Conservation (phyloP, 2,113 vertebrate genomes). For the Rhinoptilus africanus region DNA sequence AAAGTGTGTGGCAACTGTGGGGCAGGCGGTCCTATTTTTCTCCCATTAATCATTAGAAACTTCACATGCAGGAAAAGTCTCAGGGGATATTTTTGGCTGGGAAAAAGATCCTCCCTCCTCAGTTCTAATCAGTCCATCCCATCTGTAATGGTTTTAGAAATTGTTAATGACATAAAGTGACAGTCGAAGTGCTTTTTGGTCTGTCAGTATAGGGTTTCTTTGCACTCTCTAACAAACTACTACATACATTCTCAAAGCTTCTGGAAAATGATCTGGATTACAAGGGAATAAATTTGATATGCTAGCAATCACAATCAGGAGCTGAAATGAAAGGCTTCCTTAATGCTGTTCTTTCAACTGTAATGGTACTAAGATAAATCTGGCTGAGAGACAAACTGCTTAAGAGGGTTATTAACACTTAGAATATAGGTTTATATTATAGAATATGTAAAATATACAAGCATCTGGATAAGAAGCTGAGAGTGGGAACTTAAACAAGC, state of each 20-base stretch:
- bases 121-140: constrained; percentile 79
- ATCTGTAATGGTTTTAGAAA: constrained; percentile 85
- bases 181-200: constrained; percentile 78
- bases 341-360: constrained; percentile 72
- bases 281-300: constrained; percentile 78
- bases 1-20: constrained; percentile 60
- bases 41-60: constrained; percentile 79
- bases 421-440: constrained; percentile 50
- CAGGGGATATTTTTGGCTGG: constrained; percentile 80
- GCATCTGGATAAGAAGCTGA: constrained; percentile 53
- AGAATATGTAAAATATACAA: constrained; percentile 62
- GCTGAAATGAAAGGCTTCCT: constrained; percentile 75
- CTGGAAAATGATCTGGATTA: constrained; percentile 80
- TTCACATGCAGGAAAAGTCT: constrained; percentile 74
- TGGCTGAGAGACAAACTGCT: constrained; percentile 58
- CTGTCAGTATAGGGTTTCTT: constrained; percentile 75
- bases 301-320: constrained; percentile 70
- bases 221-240: constrained; percentile 75
- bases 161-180: constrained; percentile 85
- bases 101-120: constrained; percentile 80
- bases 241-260: constrained; percentile 71
- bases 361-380: constrained; percentile 70
- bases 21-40: constrained; percentile 67
- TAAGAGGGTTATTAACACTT: constrained; percentile 40
- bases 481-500: constrained; percentile 65